Evolutionary conservation across 2,797 vertebrate species (phyloP).

Genomic region (Anguilla marmorata): DNA sequence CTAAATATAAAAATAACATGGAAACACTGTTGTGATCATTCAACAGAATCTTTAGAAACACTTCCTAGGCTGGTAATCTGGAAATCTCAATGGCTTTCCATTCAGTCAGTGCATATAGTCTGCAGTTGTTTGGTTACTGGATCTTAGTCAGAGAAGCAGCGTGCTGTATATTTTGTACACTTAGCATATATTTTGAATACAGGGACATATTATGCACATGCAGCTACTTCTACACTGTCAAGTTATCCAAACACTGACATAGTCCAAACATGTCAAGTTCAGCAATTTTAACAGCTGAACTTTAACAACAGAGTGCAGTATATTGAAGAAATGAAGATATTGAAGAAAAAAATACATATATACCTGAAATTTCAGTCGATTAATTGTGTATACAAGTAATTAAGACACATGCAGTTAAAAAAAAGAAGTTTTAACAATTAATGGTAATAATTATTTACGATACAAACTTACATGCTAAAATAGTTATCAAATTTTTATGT

Average conservation of each 20-base stretch:
- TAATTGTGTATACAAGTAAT: neutral
- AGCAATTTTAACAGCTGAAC: neutral
- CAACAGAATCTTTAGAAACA: neutral
- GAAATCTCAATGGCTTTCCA: neutral
- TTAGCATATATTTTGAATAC: neutral
- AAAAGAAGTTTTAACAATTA: neutral
- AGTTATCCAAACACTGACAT: neutral
- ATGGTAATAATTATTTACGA: no score
- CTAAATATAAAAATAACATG: no score
- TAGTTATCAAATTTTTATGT: neutral
- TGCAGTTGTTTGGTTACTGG: neutral
- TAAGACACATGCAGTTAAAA: neutral
- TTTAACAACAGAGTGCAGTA: neutral
- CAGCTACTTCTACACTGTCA: neutral
- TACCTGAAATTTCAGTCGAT: neutral
- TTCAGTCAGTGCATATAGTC: neutral
- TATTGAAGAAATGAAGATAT: no score
- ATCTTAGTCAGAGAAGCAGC: neutral
- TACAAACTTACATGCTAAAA: neutral
- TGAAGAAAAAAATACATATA: no score
- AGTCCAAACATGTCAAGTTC: neutral
- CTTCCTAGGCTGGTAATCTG: neutral
- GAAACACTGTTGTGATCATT: neutral
- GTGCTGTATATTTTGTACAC: neutral
- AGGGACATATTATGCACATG: neutral